phyloP scores from a whole-genome alignment of 2,888 invertebrate genomes.

The Chelonus formosanus region DNA sequence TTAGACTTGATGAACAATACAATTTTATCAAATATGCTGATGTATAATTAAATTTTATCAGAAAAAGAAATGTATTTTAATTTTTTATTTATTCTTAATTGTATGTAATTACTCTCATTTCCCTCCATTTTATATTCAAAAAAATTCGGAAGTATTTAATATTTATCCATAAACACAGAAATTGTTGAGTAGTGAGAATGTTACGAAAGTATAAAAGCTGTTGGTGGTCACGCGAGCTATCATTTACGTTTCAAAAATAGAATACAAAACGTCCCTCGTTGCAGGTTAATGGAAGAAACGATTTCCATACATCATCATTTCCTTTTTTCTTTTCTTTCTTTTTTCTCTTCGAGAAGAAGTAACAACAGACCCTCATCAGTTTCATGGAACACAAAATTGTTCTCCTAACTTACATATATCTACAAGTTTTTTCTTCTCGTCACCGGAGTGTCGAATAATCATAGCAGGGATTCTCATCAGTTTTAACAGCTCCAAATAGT shows the following conservation, averaged over 20 bases:
- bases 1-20: too few relatives aligned
- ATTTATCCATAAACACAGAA: conserved; percentile 24
- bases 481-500: too few relatives aligned
- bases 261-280: conserved; percentile 2
- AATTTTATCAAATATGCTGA: too few relatives aligned
- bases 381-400: too few relatives aligned
- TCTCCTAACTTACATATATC: conserved; percentile 6
- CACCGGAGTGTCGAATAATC: neutral
- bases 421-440: conserved; percentile 17
- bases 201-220: neutral
- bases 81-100: too few relatives aligned
- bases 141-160: neutral
- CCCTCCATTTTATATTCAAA: too few relatives aligned
- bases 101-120: too few relatives aligned
- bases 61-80: too few relatives aligned
- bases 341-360: conserved; percentile 16
- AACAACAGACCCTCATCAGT: too few relatives aligned
- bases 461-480: too few relatives aligned
- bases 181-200: neutral
- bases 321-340: conserved; percentile 32
- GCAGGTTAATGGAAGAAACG: conserved; percentile 22
- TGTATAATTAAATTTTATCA: too few relatives aligned
- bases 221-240: conserved; percentile 22
- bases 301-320: conserved; percentile 22
- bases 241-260: conserved; percentile 26